Percentiles rank a stretch among this genome's conserved stretches.
Evolutionary conservation across 2,113 vertebrate species (phyloP).

Genomic region (Leucopsar rothschildi): DNA sequence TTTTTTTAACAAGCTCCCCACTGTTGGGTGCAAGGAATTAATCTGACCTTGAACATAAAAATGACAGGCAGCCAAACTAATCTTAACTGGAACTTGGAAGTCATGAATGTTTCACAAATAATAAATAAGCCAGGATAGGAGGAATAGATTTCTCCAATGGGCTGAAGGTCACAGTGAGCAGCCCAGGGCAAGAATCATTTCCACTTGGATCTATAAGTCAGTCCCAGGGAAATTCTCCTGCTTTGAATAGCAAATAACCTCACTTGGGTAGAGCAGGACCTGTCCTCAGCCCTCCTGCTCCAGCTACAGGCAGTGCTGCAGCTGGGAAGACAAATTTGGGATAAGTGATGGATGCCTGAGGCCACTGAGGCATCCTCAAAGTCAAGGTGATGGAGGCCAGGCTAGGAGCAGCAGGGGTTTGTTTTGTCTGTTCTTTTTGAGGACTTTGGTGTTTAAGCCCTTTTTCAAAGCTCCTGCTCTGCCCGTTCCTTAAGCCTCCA

Average conservation of each 20-base stretch:
- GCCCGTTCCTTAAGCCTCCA: not conserved
- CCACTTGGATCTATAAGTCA: conserved; percentile 46
- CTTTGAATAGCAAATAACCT: conserved; percentile 36
- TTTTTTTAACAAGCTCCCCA: not conserved
- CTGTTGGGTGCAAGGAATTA: not conserved
- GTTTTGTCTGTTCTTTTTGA: not conserved
- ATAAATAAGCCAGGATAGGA: conserved; percentile 28
- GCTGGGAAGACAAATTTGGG: not conserved
- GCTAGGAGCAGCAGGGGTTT: not conserved
- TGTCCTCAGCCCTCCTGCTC: not conserved
- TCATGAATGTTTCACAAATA: conserved; percentile 55
- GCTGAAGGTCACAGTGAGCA: conserved; percentile 38
- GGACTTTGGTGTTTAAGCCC: not conserved
- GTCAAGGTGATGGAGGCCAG: not conserved
- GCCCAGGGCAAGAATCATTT: conserved; percentile 58
- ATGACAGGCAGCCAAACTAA: not conserved
- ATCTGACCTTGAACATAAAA: not conserved
- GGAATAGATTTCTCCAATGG: conserved; percentile 53
- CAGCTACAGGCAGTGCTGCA: not conserved
- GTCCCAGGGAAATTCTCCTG: conserved; percentile 14
- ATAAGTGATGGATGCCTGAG: not conserved
- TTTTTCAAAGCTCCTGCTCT: not conserved
- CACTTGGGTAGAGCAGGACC: not conserved
- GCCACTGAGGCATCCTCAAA: not conserved
- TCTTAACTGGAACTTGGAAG: conserved; percentile 14